phyloP scores from a whole-genome alignment of 2,113 vertebrate genomes.

The Argyrosomus japonicus region DNA sequence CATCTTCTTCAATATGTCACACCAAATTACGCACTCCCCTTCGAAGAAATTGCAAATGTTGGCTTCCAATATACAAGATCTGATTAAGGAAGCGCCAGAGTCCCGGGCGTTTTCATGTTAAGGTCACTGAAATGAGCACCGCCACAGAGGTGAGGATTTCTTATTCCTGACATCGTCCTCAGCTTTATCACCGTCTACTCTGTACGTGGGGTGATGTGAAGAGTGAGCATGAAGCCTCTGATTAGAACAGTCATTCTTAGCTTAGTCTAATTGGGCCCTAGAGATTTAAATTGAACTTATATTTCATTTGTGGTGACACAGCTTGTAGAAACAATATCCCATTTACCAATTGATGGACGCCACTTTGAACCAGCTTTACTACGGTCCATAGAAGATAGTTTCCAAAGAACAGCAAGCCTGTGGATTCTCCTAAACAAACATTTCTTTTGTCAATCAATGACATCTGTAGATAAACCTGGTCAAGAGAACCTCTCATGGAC shows the following conservation, averaged over 20 bases:
- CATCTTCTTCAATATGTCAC: conserved; percentile 51
- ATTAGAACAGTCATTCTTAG: not conserved
- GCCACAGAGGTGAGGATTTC: not conserved
- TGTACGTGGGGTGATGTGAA: not conserved
- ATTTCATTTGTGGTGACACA: not conserved
- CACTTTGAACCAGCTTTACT: not conserved
- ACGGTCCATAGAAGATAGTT: not conserved
- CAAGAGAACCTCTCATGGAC: not conserved
- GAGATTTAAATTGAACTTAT: not conserved
- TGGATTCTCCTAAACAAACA: not conserved
- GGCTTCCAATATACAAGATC: conserved; percentile 16
- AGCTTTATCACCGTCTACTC: not conserved
- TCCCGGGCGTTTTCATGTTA: not conserved
- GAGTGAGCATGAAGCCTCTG: not conserved
- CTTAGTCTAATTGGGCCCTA: not conserved
- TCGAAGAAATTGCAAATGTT: conserved; percentile 42
- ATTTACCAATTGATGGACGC: too few relatives aligned
- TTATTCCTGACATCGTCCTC: not conserved
- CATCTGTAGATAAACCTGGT: not conserved
- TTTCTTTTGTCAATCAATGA: not conserved
- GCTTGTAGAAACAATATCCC: not conserved
- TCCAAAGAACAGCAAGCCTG: not conserved
- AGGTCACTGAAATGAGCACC: conserved; percentile 34
- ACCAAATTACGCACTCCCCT: conserved; percentile 46
- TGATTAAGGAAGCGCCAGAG: conserved; percentile 3